These are phyloP conservation scores for Apamea sordens DNA, from an alignment of 2,888 invertebrate genomes.

Conservation along the genomic window DNA sequence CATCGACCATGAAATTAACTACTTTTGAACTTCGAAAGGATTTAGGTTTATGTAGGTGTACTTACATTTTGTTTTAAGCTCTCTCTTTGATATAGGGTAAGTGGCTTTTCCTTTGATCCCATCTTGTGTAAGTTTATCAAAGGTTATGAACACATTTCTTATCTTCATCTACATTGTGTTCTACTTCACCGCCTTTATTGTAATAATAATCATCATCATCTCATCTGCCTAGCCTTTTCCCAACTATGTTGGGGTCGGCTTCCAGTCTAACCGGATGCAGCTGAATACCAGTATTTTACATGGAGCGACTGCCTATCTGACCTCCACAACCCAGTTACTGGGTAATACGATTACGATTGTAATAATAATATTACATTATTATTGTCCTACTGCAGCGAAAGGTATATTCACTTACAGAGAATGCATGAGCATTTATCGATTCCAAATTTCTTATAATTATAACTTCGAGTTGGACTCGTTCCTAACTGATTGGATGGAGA, in stretches of 20 bases:
- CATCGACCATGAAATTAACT: constrained; percentile 71
- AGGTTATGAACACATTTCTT: constrained; percentile 24
- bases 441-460: too few relatives aligned
- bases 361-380: not conserved
- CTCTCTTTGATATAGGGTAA: constrained; percentile 55
- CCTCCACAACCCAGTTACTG: too few relatives aligned
- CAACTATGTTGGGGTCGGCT: too few relatives aligned
- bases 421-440: not conserved
- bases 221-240: too few relatives aligned
- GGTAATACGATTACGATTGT: too few relatives aligned
- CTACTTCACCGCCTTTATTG: constrained; percentile 4
- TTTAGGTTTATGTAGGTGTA: constrained; percentile 35
- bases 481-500: too few relatives aligned
- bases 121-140: constrained; percentile 17
- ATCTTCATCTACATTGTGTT: constrained; percentile 38
- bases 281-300: too few relatives aligned
- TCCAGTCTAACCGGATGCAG: too few relatives aligned
- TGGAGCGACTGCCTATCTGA: too few relatives aligned
- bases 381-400: not conserved
- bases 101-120: constrained; percentile 33
- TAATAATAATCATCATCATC: not conserved
- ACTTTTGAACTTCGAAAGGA: constrained; percentile 66
- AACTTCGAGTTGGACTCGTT: too few relatives aligned
- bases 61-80: constrained; percentile 53
- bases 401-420: not conserved